Conservation (phyloP, 2,888 invertebrate species). For the Drosophila falleni region DNA sequence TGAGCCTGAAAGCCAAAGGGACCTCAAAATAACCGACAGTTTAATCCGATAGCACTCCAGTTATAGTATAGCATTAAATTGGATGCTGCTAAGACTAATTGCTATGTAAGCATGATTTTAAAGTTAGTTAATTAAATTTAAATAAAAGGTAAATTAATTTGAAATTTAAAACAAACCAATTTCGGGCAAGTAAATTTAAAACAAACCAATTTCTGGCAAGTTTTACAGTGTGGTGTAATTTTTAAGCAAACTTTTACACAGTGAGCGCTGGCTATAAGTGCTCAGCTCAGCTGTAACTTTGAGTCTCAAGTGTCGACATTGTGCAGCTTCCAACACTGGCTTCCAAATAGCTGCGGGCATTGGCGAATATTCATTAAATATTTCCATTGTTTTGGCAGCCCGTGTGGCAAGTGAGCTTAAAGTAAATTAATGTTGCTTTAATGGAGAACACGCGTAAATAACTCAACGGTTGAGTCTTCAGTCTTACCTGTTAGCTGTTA, state of each 20-base stretch:
- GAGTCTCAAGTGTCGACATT: slow-evolving; percentile 32
- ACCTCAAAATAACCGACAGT: background rate
- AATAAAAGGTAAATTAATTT: background rate
- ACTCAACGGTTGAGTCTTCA: slow-evolving; percentile 22
- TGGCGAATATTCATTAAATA: slow-evolving; percentile 60
- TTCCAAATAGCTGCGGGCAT: slow-evolving; percentile 17
- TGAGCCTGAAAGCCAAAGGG: background rate
- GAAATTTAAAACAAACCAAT: background rate
- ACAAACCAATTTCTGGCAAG: background rate
- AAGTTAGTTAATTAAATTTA: background rate
- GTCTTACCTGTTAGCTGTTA: background rate
- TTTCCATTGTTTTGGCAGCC: slow-evolving; percentile 53
- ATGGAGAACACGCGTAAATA: slow-evolving; percentile 72
- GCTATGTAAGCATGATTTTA: background rate
- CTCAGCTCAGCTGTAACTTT: slow-evolving; percentile 12
- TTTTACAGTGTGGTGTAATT: slow-evolving; percentile 22
- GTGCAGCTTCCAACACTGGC: slow-evolving; percentile 9
- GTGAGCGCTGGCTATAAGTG: slow-evolving; percentile 20
- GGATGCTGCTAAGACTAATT: background rate
- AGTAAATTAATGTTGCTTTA: slow-evolving; percentile 64
- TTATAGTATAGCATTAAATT: background rate
- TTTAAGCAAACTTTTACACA: slow-evolving; percentile 22
- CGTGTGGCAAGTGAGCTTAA: slow-evolving; percentile 48
- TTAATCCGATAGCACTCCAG: background rate
- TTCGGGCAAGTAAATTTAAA: background rate